Evolutionary conservation across 2,888 invertebrate genomes (phyloP).

Genomic region (Pterostichus madidus): DNA sequence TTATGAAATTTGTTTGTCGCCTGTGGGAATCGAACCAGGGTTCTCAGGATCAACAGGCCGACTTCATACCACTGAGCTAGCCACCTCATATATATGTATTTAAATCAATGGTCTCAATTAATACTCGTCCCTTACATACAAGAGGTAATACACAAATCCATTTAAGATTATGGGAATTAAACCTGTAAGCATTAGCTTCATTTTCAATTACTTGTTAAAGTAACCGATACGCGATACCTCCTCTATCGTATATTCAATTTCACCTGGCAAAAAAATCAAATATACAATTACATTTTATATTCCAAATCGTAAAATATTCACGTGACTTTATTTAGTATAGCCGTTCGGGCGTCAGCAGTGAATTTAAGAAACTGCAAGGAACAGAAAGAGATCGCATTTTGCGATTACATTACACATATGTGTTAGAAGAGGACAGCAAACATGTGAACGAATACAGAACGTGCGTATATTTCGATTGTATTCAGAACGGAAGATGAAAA

Average conservation of each 20-base stretch:
- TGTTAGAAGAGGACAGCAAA: not conserved
- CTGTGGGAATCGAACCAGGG: no score
- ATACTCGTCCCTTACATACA: no score
- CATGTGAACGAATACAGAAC: constrained; percentile 47
- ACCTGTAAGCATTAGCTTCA: no score
- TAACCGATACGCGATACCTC: no score
- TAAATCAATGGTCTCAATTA: no score
- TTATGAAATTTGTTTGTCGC: no score
- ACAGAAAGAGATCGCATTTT: not conserved
- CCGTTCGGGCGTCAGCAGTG: constrained; percentile 8
- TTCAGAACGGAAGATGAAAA: constrained; percentile 73
- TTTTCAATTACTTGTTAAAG: no score
- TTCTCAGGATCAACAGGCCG: no score
- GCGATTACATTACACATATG: constrained; percentile 9
- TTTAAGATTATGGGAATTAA: no score
- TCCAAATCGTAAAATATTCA: constrained; percentile 15
- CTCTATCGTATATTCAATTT: not conserved
- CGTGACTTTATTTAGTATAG: constrained; percentile 11
- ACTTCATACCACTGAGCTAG: no score
- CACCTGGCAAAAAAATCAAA: constrained; percentile 12
- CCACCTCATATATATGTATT: no score
- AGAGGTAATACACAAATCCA: no score
- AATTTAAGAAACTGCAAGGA: constrained; percentile 15
- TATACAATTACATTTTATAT: constrained; percentile 15
- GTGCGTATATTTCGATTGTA: constrained; percentile 62